Percentiles rank a stretch among this genome's conserved stretches.
phyloP scores from a whole-genome alignment of 2,888 invertebrate genomes.

The Drosophila sordidapex region DNA sequence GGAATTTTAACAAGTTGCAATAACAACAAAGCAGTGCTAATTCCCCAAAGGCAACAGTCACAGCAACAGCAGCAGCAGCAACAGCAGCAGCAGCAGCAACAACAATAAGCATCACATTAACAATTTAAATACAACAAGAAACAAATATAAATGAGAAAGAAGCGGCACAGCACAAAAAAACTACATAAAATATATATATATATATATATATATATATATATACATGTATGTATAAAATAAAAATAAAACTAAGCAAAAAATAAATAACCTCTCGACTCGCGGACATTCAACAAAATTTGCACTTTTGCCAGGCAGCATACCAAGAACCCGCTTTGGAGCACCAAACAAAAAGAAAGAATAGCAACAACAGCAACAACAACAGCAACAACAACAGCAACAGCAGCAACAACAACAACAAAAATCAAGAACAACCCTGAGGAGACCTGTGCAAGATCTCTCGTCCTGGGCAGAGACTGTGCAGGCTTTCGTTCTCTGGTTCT shows the following conservation, averaged over 20 bases:
- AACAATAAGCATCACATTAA: constrained; percentile 64
- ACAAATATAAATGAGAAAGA: constrained; percentile 68
- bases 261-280: constrained; percentile 29
- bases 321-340: constrained; percentile 52
- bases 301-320: constrained; percentile 65
- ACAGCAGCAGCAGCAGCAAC: constrained; percentile 34
- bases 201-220: not conserved
- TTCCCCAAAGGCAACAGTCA: constrained; percentile 71
- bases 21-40: constrained; percentile 73
- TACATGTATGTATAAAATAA: constrained; percentile 15
- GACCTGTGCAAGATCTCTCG: constrained; percentile 23
- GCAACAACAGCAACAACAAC: constrained; percentile 1
- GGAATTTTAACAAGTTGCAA: constrained; percentile 79
- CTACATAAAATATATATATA: constrained; percentile 27
- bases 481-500: constrained; percentile 5
- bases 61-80: constrained; percentile 22
- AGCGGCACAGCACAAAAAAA: constrained; percentile 33
- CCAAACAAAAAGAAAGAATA: constrained; percentile 14
- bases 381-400: not conserved
- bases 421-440: constrained; percentile 43
- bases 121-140: constrained; percentile 77
- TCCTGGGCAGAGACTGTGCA: constrained; percentile 16
- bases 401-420: constrained; percentile 4
- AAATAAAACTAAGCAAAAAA: constrained; percentile 28
- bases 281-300: constrained; percentile 69